Conservation (phyloP, 1,140 invertebrate genomes). For the Drosophila bocki region DNA sequence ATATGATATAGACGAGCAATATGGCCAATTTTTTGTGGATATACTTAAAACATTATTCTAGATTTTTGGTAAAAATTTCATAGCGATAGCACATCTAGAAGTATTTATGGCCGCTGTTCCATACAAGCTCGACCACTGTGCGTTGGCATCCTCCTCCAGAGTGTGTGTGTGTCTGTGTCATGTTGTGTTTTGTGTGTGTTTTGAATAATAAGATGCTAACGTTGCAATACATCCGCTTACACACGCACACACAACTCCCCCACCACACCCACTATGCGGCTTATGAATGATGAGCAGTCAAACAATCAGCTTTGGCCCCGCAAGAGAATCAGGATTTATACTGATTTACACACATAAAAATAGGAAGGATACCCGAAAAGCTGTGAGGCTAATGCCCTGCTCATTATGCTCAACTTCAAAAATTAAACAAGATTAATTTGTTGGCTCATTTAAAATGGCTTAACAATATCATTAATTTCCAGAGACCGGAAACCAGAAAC, state of each 20-base stretch:
- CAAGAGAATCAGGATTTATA: slow-evolving; percentile 39
- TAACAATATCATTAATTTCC: slow-evolving; percentile 73
- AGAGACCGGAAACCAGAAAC: slow-evolving; percentile 12
- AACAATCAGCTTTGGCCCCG: slow-evolving; percentile 52
- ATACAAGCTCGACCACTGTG: too few relatives aligned
- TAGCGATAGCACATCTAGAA: too few relatives aligned
- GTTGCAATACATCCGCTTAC: slow-evolving; percentile 55
- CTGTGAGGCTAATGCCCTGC: slow-evolving; percentile 51
- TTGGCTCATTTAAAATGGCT: slow-evolving; percentile 62
- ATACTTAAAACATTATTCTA: too few relatives aligned
- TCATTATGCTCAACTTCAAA: slow-evolving; percentile 40
- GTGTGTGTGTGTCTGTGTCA: slow-evolving; percentile 3
- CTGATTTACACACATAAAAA: slow-evolving; percentile 34
- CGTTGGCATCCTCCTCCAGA: slow-evolving; percentile 9
- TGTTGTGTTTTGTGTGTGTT: slow-evolving; percentile 46
- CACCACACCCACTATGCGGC: slow-evolving; percentile 11
- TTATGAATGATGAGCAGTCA: slow-evolving; percentile 74
- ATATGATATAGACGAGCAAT: too few relatives aligned
- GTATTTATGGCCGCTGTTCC: too few relatives aligned
- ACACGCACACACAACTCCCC: background rate
- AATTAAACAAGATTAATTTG: slow-evolving; percentile 79
- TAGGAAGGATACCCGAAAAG: background rate
- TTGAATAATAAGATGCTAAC: slow-evolving; percentile 71
- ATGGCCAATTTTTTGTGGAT: too few relatives aligned
- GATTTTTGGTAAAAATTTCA: too few relatives aligned